Conservation (phyloP, 2,888 invertebrate species). For the Conistra vaccinii region DNA sequence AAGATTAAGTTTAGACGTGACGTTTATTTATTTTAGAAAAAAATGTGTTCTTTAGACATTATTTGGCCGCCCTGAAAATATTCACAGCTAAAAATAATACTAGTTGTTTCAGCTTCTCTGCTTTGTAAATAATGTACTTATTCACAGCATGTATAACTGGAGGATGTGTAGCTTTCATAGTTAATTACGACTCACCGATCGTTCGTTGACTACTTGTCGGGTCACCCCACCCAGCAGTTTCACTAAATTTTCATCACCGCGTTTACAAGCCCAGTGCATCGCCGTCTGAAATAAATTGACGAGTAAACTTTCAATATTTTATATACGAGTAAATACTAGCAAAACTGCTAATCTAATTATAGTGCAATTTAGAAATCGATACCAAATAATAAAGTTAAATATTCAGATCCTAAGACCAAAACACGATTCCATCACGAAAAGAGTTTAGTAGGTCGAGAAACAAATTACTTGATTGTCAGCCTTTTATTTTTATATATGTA, state of each 20-base stretch:
- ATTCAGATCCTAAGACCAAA: conserved; percentile 79
- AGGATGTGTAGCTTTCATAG: neutral
- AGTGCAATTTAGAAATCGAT: conserved; percentile 73
- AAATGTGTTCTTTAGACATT: neutral
- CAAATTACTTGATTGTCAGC: conserved; percentile 89
- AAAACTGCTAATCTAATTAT: conserved; percentile 64
- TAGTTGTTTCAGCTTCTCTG: neutral
- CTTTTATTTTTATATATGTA: conserved; percentile 90
- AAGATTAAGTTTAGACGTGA: neutral
- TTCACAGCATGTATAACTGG: conserved; percentile 32
- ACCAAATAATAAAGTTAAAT: conserved; percentile 78
- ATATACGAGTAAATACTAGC: conserved; percentile 17
- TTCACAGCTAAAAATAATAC: neutral
- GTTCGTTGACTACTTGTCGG: conserved; percentile 95
- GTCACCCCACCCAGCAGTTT: conserved; percentile 97
- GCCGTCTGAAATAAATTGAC: conserved; percentile 94
- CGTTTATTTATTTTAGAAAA: neutral
- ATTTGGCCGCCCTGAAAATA: neutral
- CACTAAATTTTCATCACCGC: conserved; percentile 97
- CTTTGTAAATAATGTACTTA: conserved; percentile 7
- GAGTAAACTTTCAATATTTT: conserved; percentile 24
- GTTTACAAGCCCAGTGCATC: conserved; percentile 99
- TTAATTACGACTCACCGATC: conserved; percentile 92
- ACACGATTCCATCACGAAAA: conserved; percentile 85
- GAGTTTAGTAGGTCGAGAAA: conserved; percentile 88